A percentile compares a stretch with the other conserved stretches of the same genome.
Conservation (phyloP, 2,797 vertebrate genomes). For the Megalops cyprinoides region DNA sequence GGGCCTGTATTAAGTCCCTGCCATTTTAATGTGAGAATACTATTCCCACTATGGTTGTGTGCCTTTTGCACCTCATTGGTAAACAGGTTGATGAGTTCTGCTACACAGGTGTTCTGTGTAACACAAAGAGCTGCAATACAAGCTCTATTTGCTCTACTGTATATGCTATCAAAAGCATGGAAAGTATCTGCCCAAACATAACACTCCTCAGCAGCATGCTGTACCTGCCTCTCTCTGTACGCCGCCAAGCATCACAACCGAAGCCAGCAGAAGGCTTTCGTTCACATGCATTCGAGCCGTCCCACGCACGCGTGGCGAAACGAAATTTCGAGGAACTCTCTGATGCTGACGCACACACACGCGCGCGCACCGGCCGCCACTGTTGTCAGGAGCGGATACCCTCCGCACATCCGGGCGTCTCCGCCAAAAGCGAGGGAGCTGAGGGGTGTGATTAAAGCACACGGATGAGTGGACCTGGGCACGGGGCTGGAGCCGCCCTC, state of each 20-base stretch:
- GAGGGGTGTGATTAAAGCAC: conserved; percentile 29
- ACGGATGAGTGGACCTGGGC: conserved; percentile 37
- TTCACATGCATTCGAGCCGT: background rate
- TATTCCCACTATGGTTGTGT: background rate
- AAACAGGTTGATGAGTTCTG: too few relatives aligned
- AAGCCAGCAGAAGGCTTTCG: too few relatives aligned
- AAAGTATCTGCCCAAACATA: too few relatives aligned
- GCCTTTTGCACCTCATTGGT: background rate
- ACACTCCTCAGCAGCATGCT: too few relatives aligned
- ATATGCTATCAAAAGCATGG: too few relatives aligned
- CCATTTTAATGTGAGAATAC: too few relatives aligned
- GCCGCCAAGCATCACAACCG: too few relatives aligned
- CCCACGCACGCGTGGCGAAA: background rate
- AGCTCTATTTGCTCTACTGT: background rate
- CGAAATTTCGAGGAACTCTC: conserved; percentile 16
- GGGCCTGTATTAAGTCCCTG: too few relatives aligned
- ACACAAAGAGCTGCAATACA: background rate
- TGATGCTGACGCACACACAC: too few relatives aligned
- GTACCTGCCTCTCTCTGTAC: too few relatives aligned
- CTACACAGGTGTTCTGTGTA: background rate
- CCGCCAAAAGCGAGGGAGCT: conserved; percentile 28
- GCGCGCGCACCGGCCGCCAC: conserved; percentile 6
- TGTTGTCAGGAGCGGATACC: conserved; percentile 3
- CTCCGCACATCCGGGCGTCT: conserved; percentile 7
- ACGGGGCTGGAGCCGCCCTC: conserved; percentile 44